Evolutionary conservation across 2,888 invertebrate species (phyloP), one percentile per base, ranked within the genome.

Genomic region (Imbricaverruca yamaguchii): DNA sequence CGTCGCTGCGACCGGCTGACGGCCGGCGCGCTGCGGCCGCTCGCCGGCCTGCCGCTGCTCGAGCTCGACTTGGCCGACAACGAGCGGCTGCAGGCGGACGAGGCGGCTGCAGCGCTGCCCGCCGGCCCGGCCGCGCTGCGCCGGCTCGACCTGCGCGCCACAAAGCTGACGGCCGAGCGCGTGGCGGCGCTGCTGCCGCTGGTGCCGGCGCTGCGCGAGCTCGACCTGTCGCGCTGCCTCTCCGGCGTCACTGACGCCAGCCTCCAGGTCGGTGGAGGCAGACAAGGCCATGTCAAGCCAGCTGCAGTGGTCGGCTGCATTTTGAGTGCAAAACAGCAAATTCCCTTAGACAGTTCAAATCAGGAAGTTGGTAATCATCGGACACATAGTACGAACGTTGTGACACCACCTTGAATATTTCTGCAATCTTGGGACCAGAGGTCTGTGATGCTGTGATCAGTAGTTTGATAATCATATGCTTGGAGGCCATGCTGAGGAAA

Each of bases 21-120:
- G 74, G 74, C 74, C 55, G 74, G 21, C 21, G 74, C 55, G 55
- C 74, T 74, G 55, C 21, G 7, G 53, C 74, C 74, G 74, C 74
- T 74, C 18, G 53, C 74, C 8, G 74, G 55, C 18, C 21, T 21
- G 18, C 10, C 53, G 9, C 74, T 74, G 53, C 10, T 18, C 18
- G 74, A 74, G 15, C 55, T 74, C 53, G 74, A 74, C 74, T 55
- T 74, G 8, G 9, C 10, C 21, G 74, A 55, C 10, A 74, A 74
- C 55, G 74, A 74, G 74, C 74, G 74, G 53, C 74, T 74, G 21
- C 74, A 53, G 74, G 74, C 74, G 21, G 74, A 74, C 18, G 74
- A 53, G 53, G 55, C 74, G 74, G 74, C 74, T 10, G 74, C 74
- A 1, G 74, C 74, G 74, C 74, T 74, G 74, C 74, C 74, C 10